These are phyloP conservation scores for Periparus ater DNA, from an alignment of 2,797 vertebrate species.

Conservation along the genomic window DNA sequence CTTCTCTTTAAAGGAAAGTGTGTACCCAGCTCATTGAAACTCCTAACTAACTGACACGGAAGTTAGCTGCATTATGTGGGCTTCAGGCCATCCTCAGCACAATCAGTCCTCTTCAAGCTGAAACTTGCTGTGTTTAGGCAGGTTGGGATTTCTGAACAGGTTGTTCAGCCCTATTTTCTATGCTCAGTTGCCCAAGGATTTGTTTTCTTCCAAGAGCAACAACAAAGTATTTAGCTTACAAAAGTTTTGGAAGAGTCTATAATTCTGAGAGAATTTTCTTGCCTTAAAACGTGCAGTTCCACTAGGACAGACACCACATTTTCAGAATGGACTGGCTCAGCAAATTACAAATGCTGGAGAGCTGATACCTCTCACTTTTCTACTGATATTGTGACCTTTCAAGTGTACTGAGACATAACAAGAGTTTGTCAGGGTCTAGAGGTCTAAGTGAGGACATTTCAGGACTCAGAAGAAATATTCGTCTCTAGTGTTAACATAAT, in stretches of 20 bases:
- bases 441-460: neutral
- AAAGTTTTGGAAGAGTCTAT: slow-evolving; percentile 3
- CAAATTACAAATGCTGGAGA: neutral
- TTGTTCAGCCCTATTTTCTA: slow-evolving; percentile 61
- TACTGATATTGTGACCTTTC: neutral
- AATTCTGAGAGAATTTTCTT: neutral
- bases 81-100: slow-evolving; percentile 42
- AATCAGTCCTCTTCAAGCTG: slow-evolving; percentile 54
- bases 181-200: slow-evolving; percentile 56
- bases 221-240: slow-evolving; percentile 2
- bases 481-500: neutral
- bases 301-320: neutral
- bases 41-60: slow-evolving; percentile 34
- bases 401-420: neutral
- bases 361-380: neutral
- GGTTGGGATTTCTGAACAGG: slow-evolving; percentile 60
- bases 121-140: slow-evolving; percentile 65
- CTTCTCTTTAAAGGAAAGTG: neutral
- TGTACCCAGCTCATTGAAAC: neutral
- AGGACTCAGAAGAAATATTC: neutral
- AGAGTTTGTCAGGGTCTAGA: neutral
- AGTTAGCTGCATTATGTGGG: slow-evolving; percentile 48
- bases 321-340: neutral
- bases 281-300: neutral
- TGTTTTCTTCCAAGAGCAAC: slow-evolving; percentile 59